Evolutionary conservation across 2,888 invertebrate genomes (phyloP), one percentile per base, ranked within the genome.

Genomic region (Drosophila eohydei): DNA sequence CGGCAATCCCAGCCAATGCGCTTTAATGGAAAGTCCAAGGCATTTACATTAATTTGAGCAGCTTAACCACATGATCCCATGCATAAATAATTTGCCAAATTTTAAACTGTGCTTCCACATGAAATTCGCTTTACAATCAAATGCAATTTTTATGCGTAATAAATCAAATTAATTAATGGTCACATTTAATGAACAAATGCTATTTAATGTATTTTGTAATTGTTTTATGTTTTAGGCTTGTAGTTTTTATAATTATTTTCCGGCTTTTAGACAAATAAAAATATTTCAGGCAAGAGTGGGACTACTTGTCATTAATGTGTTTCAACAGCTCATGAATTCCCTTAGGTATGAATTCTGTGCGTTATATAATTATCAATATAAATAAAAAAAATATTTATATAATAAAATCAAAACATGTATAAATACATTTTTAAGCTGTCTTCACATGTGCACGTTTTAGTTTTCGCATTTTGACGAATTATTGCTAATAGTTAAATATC

Each of bases 1-100:
- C 41, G 11, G 62, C 43, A 48, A 43, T 41, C 21, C 43, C 60
- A 56, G 48, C 28, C 36, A 69, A 44, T 57, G 60, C 51, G 71
- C 64, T 54, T 57, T 64, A 46, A 26, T 61, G 64, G 58, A 66
- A 74, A 69, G 69, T 69, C 40, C 59, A 50, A 34, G 60, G 60
- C 43, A 69, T 59, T 70, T 69, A 52, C 40, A 43, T n/a, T 59
- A 36, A 69, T 69, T 59, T 67, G 36, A 55, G 36, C 48, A 67
- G 68, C 55, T 67, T 67, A 67, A 41, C 67, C 48, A 30, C 48
- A 58, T 68, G 69, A 68, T 52, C 46, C 46, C 28, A 28, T 21
- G 1, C 51, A 67, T 67, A 43, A 28, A 56, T 67, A 66, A 65
- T 66, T 26, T n/a, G 40, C 54, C 67, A 34, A 66, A 66, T 48